Base-by-base conservation (phyloP, 2,888 invertebrate genomes). In the Ligdia adustata region DNA sequence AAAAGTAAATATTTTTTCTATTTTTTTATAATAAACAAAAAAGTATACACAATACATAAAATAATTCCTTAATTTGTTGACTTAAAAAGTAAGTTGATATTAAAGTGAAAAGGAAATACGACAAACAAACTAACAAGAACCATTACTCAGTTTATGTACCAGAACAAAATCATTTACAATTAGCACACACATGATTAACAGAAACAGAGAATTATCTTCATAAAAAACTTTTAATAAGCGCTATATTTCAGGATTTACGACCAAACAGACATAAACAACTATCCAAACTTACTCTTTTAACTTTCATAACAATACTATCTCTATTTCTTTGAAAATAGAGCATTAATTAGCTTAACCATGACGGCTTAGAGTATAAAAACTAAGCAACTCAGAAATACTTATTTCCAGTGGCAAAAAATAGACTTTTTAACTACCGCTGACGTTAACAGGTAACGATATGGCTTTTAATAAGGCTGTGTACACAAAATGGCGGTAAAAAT, bases 381-480 rank as follows among this genome's bases (percentile, higher is more conserved):
- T 6, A 7, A 22, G 7, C 22, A 66, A 66, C 49, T 62, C 52
- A 55, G 55, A 53, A 57, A 40, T 48, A 64, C 64, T 68, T 70
- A 69, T 71, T 70, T 64, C 62, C 52, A 59, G 63, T 63, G 57
- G 53, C 47, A 53, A 45, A 52, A 52, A 61, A 71, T 69, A 69
- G 66, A 71, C 51, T 45, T 22, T 16, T 6, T n/a, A 22, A n/a
- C n/a, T 22, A 22, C 2, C n/a, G 22, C 22, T 3, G 5, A 16
- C 16, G 3, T 16, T 16, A 12, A 14, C 26, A 24, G 18, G 22
- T 7, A 14, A 27, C 38, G 38, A 33, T 34, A 31, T 24, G 9
- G 7, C 18, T 7, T 9, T 31, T 35, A 20, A 29, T 22, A 9
- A 15, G 13, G 13, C 4, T 4, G 13, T 27, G 34, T 33, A 22